Evolutionary conservation across 2,797 vertebrate species (phyloP), one percentile per base, ranked within the genome.

Genomic region (Syndactyla subalaris): DNA sequence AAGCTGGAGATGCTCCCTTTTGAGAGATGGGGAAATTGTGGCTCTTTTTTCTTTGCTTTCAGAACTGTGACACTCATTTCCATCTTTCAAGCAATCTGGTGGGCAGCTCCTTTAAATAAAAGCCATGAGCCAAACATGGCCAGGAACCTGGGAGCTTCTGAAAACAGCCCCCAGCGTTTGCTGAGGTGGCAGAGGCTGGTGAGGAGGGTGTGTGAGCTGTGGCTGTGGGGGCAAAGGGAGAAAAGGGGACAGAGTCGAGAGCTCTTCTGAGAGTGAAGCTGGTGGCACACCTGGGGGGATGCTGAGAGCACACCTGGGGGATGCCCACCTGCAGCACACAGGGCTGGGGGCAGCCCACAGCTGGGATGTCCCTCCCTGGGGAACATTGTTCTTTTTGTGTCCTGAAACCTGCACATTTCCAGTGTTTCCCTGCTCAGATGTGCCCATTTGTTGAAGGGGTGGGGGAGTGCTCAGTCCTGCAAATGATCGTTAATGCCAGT

Each of bases 401-500:
- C 61, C 81, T 14, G 54, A 58, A 41, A 52, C 1, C 9, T 54
- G 80, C 71, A 7, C 5, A 2, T 41, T 77, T 87, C 8, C n/a
- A 18, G 34, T 4, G 26, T 34, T 43, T 57, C 76, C 46, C 70
- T 2, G 8, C 68, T 63, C 61, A 14, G 15, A 63, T 5, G n/a
- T 14, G 54, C 57, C 3, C 3, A 46, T 91, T 68, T 73, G 77
- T 32, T 10, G 75, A 30, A 78, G 73, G 75, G 67, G 38, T 65
- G 77, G 85, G 90, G 57, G 62, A 86, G 75, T 10, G 1, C 55
- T 93, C 82, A 73, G 92, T 81, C 67, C 72, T 62, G 88, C 81
- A 89, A 95, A 91, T 54, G 79, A 91, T 96, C 38, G 3, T 72
- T 96, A 95, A 94, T 67, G 89, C 93, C 79, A 55, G 81, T 95